A percentile compares a stretch with the other conserved stretches of the same genome.
These are phyloP conservation scores for Choloepus didactylus DNA, from an alignment of 2,797 vertebrate species.

Conservation along the genomic window DNA sequence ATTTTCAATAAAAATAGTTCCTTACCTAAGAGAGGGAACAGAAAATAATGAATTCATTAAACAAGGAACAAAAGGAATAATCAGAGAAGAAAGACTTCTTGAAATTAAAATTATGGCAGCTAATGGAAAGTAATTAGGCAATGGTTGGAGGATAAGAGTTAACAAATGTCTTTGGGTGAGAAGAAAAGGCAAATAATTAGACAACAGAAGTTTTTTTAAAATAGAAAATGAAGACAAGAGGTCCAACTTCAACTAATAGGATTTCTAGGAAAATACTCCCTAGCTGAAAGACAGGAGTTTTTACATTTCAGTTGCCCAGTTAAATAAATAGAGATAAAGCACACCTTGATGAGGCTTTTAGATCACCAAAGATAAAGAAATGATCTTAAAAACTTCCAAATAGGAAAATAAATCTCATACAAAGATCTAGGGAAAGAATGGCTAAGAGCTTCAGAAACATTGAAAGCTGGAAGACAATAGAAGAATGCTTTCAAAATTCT, in stretches of 20 bases:
- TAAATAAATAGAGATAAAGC: not conserved
- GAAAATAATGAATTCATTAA: not conserved
- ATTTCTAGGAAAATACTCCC: not conserved
- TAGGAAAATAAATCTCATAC: not conserved
- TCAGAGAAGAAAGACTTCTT: not conserved
- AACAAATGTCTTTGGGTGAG: not conserved
- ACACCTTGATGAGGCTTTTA: not conserved
- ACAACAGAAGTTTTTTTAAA: not conserved
- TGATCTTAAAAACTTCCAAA: not conserved
- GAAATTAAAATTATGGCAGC: not conserved
- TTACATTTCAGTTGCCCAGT: not conserved
- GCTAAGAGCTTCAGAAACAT: not conserved
- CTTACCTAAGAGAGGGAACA: not conserved
- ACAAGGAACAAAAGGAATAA: not conserved
- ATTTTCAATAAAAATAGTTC: constrained; percentile 24
- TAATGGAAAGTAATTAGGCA: not conserved
- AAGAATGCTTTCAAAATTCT: not conserved
- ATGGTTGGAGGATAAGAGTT: not conserved
- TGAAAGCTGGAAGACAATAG: not conserved
- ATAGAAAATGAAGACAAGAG: not conserved
- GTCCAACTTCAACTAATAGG: not conserved
- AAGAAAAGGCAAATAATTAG: not conserved
- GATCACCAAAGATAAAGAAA: not conserved
- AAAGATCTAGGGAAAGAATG: not conserved
- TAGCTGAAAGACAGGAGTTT: not conserved